Percentiles rank a stretch among this genome's conserved stretches.
Evolutionary conservation across 2,888 invertebrate species (phyloP).

Genomic region (Caradrina kadenii): DNA sequence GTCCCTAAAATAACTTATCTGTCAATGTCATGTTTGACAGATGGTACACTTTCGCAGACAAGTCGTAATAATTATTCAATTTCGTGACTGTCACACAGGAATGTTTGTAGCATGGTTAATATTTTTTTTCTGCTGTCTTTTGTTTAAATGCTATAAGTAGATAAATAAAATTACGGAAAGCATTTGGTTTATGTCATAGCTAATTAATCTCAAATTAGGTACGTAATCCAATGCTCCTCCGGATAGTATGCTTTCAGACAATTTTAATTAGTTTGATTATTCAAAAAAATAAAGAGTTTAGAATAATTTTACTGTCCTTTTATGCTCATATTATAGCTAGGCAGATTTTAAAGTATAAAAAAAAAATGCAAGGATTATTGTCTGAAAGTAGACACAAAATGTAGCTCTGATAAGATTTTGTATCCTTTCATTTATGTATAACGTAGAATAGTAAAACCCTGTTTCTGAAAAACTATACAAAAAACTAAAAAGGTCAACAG

Average conservation of each 20-base stretch:
- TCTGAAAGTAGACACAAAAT: slow-evolving; percentile 45
- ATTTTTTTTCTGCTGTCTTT: slow-evolving; percentile 13
- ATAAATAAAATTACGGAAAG: slow-evolving; percentile 29
- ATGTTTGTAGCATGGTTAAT: not conserved
- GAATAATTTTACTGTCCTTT: not conserved
- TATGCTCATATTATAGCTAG: not conserved
- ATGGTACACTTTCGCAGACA: not conserved
- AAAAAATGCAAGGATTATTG: slow-evolving; percentile 5
- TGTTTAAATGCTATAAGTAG: slow-evolving; percentile 44
- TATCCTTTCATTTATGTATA: slow-evolving; percentile 1
- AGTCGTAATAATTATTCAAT: not conserved
- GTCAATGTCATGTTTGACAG: slow-evolving; percentile 25
- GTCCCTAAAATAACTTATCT: slow-evolving; percentile 1
- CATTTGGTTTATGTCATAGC: slow-evolving; percentile 33
- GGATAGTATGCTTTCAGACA: slow-evolving; percentile 38
- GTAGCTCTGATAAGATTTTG: slow-evolving; percentile 49
- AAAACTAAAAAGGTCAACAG: not conserved
- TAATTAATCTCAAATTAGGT: slow-evolving; percentile 14
- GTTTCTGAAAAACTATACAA: not conserved
- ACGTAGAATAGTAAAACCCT: not conserved
- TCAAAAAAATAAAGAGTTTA: not conserved
- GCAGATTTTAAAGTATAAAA: not conserved
- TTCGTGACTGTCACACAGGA: not conserved
- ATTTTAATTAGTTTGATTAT: not conserved
- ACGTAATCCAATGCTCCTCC: slow-evolving; percentile 36